These are phyloP conservation scores for Cactoblastis cactorum DNA, from an alignment of 2,888 invertebrate species.

Conservation along the genomic window DNA sequence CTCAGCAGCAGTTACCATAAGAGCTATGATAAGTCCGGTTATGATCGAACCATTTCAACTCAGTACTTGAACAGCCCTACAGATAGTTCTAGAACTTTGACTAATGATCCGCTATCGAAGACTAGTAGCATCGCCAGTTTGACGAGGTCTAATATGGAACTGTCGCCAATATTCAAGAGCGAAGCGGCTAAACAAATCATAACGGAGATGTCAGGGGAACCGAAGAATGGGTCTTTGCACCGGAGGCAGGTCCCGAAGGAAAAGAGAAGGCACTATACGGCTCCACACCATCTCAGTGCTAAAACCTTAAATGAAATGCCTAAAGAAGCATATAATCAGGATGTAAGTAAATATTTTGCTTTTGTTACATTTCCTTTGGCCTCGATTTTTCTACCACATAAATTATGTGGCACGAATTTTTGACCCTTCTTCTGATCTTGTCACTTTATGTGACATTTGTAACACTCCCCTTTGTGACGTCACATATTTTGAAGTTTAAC, in stretches of 20 bases:
- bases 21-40: slow-evolving; percentile 57
- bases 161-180: slow-evolving; percentile 91
- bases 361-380: not conserved
- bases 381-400: no score
- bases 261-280: slow-evolving; percentile 92
- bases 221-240: slow-evolving; percentile 79
- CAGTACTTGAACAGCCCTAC: slow-evolving; percentile 72
- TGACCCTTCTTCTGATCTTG: no score
- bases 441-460: no score
- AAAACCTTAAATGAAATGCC: slow-evolving; percentile 81
- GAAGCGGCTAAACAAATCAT: slow-evolving; percentile 93
- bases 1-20: slow-evolving; percentile 65
- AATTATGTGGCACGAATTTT: no score
- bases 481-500: no score
- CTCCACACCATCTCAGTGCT: slow-evolving; percentile 86
- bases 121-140: slow-evolving; percentile 69
- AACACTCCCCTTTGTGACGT: no score
- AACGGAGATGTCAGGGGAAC: slow-evolving; percentile 85
- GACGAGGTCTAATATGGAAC: slow-evolving; percentile 72
- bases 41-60: slow-evolving; percentile 60
- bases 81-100: slow-evolving; percentile 65
- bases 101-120: slow-evolving; percentile 70
- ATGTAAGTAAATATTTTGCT: slow-evolving; percentile 52
- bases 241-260: slow-evolving; percentile 88
- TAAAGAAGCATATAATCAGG: slow-evolving; percentile 61